Evolutionary conservation across 2,888 invertebrate genomes (phyloP).

Genomic region (Lagria hirta): DNA sequence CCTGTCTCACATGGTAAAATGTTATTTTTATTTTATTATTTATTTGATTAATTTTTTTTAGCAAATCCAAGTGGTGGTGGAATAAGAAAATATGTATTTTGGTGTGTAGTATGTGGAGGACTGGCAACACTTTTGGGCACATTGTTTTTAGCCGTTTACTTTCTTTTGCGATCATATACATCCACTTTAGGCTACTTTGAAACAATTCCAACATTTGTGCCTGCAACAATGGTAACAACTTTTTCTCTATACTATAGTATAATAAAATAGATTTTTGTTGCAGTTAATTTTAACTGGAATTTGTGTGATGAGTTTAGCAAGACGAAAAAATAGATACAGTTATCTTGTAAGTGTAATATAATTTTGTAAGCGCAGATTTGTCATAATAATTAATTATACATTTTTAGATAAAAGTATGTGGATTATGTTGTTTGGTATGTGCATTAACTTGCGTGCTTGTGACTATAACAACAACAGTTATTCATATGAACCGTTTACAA

Average conservation of each 20-base stretch:
- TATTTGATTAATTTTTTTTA: constrained; percentile 39
- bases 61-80: constrained; percentile 57
- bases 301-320: constrained; percentile 82
- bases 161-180: constrained; percentile 76
- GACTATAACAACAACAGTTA: constrained; percentile 86
- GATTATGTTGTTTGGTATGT: constrained; percentile 82
- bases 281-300: constrained; percentile 85
- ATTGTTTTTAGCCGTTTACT: constrained; percentile 76
- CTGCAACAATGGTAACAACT: constrained; percentile 78
- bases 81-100: constrained; percentile 76
- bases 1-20: constrained; percentile 43
- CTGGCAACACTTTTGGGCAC: constrained; percentile 76
- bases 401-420: constrained; percentile 83
- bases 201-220: constrained; percentile 93
- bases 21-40: constrained; percentile 1
- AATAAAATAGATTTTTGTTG: constrained; percentile 43
- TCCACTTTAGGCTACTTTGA: constrained; percentile 79
- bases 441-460: constrained; percentile 86
- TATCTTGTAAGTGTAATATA: constrained; percentile 71
- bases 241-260: too few relatives aligned
- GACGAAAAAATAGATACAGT: constrained; percentile 81
- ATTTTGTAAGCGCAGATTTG: constrained; percentile 3
- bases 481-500: constrained; percentile 88
- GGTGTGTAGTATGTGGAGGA: constrained; percentile 81
- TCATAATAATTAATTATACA: constrained; percentile 6